A percentile compares a stretch with the other conserved stretches of the same genome.
phyloP scores from a whole-genome alignment of 2,113 vertebrate species.

The Myotis brandtii region DNA sequence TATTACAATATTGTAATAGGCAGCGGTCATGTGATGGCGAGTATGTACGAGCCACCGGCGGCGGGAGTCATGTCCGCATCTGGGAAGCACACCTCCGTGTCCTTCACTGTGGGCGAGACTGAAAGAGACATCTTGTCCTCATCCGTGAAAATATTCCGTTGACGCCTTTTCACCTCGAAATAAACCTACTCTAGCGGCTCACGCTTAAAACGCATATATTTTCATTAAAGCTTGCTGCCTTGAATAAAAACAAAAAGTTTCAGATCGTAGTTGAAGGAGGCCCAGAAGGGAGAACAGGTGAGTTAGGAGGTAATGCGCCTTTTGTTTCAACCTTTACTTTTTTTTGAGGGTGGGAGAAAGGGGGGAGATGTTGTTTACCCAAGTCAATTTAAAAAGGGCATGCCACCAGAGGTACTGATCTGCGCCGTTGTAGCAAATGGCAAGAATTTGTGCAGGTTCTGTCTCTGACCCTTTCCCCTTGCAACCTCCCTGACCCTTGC shows the following conservation, averaged over 20 bases:
- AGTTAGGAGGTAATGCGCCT: background rate
- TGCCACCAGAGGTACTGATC: background rate
- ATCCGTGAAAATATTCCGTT: constrained; percentile 36
- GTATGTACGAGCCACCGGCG: background rate
- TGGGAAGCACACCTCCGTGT: background rate
- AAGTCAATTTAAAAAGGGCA: background rate
- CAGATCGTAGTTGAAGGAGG: background rate
- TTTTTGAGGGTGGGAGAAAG: background rate
- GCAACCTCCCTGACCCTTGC: background rate
- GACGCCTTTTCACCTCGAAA: background rate
- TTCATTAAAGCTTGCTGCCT: constrained; percentile 43
- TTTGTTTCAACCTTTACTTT: background rate
- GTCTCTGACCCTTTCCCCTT: background rate
- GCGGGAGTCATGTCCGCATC: no score
- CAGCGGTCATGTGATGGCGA: background rate
- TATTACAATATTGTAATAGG: constrained; percentile 23
- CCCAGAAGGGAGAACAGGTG: background rate
- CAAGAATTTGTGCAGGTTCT: background rate
- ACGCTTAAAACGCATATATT: background rate
- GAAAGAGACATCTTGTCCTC: background rate
- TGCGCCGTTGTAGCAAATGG: background rate
- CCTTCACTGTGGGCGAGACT: background rate
- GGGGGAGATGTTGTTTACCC: constrained; percentile 29
- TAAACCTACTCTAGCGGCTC: background rate
- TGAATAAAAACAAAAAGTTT: constrained; percentile 68